Evolutionary conservation across 2,113 vertebrate species (phyloP).

Genomic region (Tringa solitaria): DNA sequence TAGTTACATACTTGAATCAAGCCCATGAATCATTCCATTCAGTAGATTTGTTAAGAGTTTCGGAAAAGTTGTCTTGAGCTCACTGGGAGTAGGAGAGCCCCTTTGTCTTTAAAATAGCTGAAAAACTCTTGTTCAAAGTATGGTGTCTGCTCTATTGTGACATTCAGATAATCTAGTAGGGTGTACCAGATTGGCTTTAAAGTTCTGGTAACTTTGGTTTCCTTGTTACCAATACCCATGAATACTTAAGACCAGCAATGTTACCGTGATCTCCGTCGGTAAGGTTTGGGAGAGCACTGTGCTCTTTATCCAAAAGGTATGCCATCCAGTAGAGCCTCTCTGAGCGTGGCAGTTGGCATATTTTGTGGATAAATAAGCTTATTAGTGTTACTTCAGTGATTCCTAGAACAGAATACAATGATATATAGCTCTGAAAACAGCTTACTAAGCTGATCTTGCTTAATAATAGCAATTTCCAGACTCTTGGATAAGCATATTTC

Average conservation of each 20-base stretch:
- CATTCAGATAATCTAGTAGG: background rate
- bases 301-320: background rate
- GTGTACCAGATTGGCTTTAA: background rate
- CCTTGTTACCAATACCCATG: background rate
- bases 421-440: background rate
- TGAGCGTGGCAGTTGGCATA: background rate
- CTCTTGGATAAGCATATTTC: background rate
- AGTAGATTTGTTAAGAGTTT: background rate
- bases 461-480: background rate
- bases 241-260: background rate
- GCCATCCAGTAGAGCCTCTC: background rate
- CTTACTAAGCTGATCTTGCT: background rate
- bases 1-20: background rate
- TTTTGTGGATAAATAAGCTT: background rate
- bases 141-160: background rate
- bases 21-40: background rate
- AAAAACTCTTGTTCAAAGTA: background rate
- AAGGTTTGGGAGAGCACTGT: background rate
- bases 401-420: background rate
- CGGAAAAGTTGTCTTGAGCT: background rate
- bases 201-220: background rate
- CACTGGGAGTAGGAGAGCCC: background rate
- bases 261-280: fast-evolving
- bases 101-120: background rate
- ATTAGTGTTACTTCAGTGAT: background rate